These are phyloP conservation scores for Cantharis rufa DNA, from an alignment of 2,888 invertebrate species.

Conservation along the genomic window DNA sequence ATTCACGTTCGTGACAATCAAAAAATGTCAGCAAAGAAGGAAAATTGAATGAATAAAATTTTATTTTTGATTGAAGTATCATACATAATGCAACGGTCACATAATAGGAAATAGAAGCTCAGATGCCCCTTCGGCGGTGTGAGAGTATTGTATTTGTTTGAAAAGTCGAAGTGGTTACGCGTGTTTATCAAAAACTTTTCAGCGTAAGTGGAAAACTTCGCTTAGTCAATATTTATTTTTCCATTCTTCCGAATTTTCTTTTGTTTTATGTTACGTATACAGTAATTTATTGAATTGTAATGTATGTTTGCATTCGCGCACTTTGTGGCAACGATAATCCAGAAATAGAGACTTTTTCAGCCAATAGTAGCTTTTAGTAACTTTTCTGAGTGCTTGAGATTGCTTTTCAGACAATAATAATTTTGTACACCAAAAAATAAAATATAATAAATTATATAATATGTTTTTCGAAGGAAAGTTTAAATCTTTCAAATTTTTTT, in stretches of 20 bases:
- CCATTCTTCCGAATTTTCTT: background rate
- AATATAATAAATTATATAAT: too few species aligned
- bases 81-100: background rate
- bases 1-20: background rate
- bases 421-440: too few species aligned
- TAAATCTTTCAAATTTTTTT: too few species aligned
- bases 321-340: too few species aligned
- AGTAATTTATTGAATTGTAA: background rate
- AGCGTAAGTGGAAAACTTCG: background rate
- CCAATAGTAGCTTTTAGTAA: too few species aligned
- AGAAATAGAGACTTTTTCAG: too few species aligned
- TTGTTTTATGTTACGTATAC: background rate
- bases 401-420: too few species aligned
- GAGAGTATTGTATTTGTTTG: background rate
- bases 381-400: too few species aligned
- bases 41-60: background rate
- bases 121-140: background rate
- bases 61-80: background rate
- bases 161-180: background rate
- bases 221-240: background rate
- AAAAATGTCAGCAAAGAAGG: background rate
- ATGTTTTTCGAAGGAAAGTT: too few species aligned
- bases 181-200: background rate
- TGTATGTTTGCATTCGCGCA: background rate
- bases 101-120: background rate